phyloP scores from a whole-genome alignment of 2,797 vertebrate species.

The Betta splendens region DNA sequence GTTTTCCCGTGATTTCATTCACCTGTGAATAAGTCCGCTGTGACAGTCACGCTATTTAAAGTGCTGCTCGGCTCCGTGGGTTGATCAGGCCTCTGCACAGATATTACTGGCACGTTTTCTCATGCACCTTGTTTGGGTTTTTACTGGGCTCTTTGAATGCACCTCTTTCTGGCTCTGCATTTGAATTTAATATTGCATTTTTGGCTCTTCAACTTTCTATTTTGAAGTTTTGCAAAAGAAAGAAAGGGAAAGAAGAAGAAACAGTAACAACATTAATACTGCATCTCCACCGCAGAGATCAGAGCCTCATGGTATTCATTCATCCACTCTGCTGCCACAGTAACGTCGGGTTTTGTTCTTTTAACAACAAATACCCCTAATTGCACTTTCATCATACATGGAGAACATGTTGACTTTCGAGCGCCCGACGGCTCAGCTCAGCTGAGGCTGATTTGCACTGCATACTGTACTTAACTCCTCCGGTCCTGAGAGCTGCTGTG shows the following conservation, averaged over 20 bases:
- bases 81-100: constrained; percentile 2
- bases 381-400: constrained; percentile 1
- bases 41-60: constrained; percentile 5
- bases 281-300: constrained; percentile 28
- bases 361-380: constrained; percentile 9
- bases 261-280: constrained; percentile 42
- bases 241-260: constrained; percentile 17
- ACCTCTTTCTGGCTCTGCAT: constrained; percentile 15
- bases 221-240: constrained; percentile 33
- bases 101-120: constrained; percentile 13
- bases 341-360: constrained; percentile 1
- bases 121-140: constrained; percentile 3
- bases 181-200: constrained; percentile 36
- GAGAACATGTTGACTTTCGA: constrained; percentile 15
- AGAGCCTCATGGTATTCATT: constrained; percentile 34
- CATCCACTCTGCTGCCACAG: constrained; percentile 21
- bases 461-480: no score
- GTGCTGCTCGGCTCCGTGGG: background rate
- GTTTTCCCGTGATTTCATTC: constrained; percentile 5
- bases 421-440: constrained; percentile 8
- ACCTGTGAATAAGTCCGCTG: background rate
- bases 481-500: constrained; percentile 1
- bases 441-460: constrained; percentile 20
- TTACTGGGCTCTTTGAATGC: background rate
- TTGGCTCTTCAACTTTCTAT: constrained; percentile 20